Percentiles rank a stretch among this genome's conserved stretches.
phyloP scores from a whole-genome alignment of 1,140 invertebrate species.

The Augochlora pura region DNA sequence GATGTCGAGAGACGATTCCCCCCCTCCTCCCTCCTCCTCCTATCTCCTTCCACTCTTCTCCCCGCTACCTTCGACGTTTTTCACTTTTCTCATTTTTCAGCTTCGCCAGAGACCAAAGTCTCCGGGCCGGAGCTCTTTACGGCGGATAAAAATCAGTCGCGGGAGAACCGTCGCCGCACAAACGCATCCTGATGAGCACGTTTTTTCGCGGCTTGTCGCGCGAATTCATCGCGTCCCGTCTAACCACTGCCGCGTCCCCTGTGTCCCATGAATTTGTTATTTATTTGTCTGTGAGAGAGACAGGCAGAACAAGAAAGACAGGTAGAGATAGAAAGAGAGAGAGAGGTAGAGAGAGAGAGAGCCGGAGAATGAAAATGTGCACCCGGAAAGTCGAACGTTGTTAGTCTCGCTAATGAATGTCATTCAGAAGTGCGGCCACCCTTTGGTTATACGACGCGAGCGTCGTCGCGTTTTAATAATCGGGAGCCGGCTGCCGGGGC shows the following conservation, averaged over 20 bases:
- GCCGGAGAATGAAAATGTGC: background rate
- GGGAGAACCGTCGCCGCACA: slow-evolving; percentile 22
- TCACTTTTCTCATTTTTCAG: too few relatives aligned
- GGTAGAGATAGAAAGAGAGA: too few relatives aligned
- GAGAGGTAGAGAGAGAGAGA: too few relatives aligned
- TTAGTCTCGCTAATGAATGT: background rate
- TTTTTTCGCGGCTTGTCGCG: background rate
- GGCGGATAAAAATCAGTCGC: slow-evolving; percentile 52
- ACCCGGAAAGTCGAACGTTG: background rate
- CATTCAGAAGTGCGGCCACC: background rate
- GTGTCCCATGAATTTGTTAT: background rate
- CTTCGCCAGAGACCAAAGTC: background rate
- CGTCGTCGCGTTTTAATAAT: too few relatives aligned
- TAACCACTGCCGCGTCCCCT: background rate
- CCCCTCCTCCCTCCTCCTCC: slow-evolving; percentile 1
- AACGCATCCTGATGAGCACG: slow-evolving; percentile 48
- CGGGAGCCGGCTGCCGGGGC: too few relatives aligned
- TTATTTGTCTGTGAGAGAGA: too few relatives aligned
- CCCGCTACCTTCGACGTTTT: background rate
- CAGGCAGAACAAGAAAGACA: too few relatives aligned
- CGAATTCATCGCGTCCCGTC: too few relatives aligned
- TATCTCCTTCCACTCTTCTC: background rate
- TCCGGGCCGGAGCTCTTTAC: slow-evolving; percentile 13
- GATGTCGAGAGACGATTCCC: slow-evolving; percentile 43
- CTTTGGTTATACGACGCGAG: too few relatives aligned